phyloP scores from a whole-genome alignment of 92 coral and sea anemone genomes.

The Zoanthus sociatus region DNA sequence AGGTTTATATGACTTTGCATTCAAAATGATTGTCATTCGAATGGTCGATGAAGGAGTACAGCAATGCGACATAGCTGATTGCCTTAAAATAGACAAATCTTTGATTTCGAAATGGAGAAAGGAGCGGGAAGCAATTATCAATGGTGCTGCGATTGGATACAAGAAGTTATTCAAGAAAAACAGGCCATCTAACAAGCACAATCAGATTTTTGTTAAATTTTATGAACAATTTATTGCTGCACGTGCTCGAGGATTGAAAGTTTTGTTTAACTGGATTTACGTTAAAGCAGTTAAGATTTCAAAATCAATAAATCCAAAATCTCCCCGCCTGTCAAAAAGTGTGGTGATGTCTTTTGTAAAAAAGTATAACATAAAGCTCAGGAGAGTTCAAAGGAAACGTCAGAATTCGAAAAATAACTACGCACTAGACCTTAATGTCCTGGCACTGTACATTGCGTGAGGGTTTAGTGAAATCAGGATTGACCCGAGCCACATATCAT shows the following conservation, averaged over 20 bases:
- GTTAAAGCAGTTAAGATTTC: slow-evolving; percentile 5
- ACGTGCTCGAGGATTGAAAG: slow-evolving; percentile 12
- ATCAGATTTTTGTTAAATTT: background rate
- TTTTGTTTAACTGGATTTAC: background rate
- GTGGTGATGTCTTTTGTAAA: slow-evolving; percentile 1
- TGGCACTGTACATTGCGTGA: slow-evolving; percentile 12
- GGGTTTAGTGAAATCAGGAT: slow-evolving; percentile 8
- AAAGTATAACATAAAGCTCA: background rate
- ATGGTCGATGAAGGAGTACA: background rate
- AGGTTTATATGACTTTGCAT: background rate
- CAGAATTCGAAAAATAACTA: background rate
- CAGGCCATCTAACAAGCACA: slow-evolving; percentile 3
- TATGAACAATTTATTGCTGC: slow-evolving; percentile 5
- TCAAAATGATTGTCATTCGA: slow-evolving; percentile 1
- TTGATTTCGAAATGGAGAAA: slow-evolving; percentile 5
- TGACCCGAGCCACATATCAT: background rate
- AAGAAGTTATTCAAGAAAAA: background rate
- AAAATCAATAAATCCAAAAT: slow-evolving; percentile 1
- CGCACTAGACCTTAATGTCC: background rate
- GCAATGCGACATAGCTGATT: slow-evolving; percentile 1
- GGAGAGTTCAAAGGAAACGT: slow-evolving; percentile 1
- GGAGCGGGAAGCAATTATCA: slow-evolving; percentile 15
- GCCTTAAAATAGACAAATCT: slow-evolving; percentile 6
- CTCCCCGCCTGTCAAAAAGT: background rate
- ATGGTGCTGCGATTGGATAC: slow-evolving; percentile 10